Evolutionary conservation across 2,888 invertebrate genomes (phyloP).

Genomic region (Priapulus caudatus): DNA sequence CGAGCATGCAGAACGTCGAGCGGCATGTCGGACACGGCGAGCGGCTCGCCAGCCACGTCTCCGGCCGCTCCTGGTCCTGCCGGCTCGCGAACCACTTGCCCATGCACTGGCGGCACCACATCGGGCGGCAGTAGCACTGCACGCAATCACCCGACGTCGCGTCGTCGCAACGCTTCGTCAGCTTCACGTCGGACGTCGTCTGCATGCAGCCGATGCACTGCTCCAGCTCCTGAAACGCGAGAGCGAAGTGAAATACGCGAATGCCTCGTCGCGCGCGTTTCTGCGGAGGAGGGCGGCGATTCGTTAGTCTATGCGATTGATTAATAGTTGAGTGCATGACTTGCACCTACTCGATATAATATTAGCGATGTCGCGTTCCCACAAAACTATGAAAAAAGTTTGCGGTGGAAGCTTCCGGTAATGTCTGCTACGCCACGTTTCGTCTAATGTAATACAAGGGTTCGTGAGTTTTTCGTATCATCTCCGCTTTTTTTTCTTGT

Average conservation of each 20-base stretch:
- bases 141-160: conserved; percentile 41
- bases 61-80: conserved; percentile 55
- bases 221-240: conserved; percentile 53
- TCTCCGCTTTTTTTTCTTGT: too few relatives aligned
- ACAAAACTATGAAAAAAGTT: too few relatives aligned
- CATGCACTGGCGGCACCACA: conserved; percentile 79
- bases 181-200: conserved; percentile 60
- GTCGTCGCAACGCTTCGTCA: conserved; percentile 54
- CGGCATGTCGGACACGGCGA: conserved; percentile 80
- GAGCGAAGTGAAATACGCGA: conserved; percentile 21
- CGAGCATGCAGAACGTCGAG: conserved; percentile 67
- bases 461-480: too few relatives aligned
- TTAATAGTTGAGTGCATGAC: too few relatives aligned
- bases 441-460: too few relatives aligned
- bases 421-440: too few relatives aligned
- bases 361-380: too few relatives aligned
- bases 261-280: conserved; percentile 22
- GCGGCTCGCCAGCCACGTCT: conserved; percentile 65
- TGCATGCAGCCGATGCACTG: conserved; percentile 82
- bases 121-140: conserved; percentile 62
- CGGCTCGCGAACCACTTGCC: conserved; percentile 68
- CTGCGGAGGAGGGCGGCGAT: conserved; percentile 23
- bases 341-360: too few relatives aligned
- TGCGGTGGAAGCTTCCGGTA: too few relatives aligned
- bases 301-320: conserved; percentile 23